Base-by-base conservation (phyloP, 2,888 invertebrate genomes). In the Pyrocoelia pectoralis region DNA sequence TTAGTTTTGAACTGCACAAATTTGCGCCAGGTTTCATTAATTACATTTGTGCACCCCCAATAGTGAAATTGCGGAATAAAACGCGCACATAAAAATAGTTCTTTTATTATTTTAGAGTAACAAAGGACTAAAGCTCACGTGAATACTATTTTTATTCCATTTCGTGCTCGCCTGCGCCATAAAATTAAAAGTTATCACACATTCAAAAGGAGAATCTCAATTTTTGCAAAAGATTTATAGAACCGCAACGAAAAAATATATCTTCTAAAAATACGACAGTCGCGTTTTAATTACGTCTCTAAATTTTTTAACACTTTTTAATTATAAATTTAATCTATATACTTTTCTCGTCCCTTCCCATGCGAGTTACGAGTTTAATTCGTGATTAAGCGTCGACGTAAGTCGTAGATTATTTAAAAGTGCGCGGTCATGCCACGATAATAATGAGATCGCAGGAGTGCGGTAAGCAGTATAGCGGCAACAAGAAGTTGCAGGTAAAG, bases 401-500 rank as follows among this genome's bases (percentile, higher is more conserved):
- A 10, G 46, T 46, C 17, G 17, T 46, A 18, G 17, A 46, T 46
- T 46, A 46, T 46, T 17, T 17, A 46, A 46, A 46, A 46, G 17
- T n/a, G 24, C 18, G 46, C 46, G 46, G 46, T 46, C 46, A 50
- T 4, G n/a, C 9, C 18, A 13, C 14, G 24, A 24, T 28, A 50
- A 50, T 50, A 56, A 61, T 55, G 52, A 59, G 59, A 40, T 53
- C 52, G 56, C 48, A 28, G 29, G 54, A 14, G 56, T 41, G 56
- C 50, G 61, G 53, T 52, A 56, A 61, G 51, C 29, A 55, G 56
- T 57, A 51, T 57, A 54, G 48, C n/a, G 60, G 61, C 48, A 65
- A 56, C 61, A 56, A 29, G 48, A 56, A 63, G 57, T 48, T 61
- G 56, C 54, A 58, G 33, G 65, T 68, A 71, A 71, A 72, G 66